These are phyloP conservation scores for Achatina immaculata DNA, from an alignment of 1,140 invertebrate genomes.

Conservation along the genomic window DNA sequence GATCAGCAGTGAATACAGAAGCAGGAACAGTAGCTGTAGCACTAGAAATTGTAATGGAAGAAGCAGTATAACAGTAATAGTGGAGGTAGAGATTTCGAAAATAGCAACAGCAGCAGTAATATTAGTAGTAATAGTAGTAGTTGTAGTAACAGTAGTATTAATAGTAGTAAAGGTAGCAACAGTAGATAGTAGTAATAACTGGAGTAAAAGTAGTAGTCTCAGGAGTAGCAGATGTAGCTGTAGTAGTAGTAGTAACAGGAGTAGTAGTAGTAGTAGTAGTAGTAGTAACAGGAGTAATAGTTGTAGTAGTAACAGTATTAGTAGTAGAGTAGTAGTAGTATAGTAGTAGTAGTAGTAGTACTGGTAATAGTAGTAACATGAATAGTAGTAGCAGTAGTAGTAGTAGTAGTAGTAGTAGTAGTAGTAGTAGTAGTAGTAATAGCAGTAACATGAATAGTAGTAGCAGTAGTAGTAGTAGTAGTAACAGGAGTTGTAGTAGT, in stretches of 20 bases:
- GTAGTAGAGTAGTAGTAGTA: slow-evolving; percentile 1
- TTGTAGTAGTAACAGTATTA: background rate
- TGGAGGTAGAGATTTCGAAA: too few species aligned
- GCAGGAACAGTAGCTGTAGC: too few species aligned
- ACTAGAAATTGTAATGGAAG: background rate
- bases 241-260: background rate
- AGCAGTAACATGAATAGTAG: background rate
- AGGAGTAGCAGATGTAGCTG: background rate
- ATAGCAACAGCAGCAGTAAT: too few species aligned
- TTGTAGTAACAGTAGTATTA: too few species aligned
- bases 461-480: too few species aligned
- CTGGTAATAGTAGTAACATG: too few species aligned
- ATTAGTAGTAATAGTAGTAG: too few species aligned
- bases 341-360: too few species aligned
- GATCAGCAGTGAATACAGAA: too few species aligned
- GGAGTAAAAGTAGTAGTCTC: background rate
- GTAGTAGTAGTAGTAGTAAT: slow-evolving; percentile 2
- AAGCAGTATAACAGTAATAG: background rate
- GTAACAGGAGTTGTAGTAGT: background rate
- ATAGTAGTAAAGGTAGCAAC: too few species aligned
- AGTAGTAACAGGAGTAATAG: too few species aligned
- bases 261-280: too few species aligned
- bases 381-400: slow-evolving; percentile 6
- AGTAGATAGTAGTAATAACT: slow-evolving; percentile 12
- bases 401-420: background rate